Evolutionary conservation across 2,797 vertebrate genomes (phyloP).

Genomic region (Picus viridis): DNA sequence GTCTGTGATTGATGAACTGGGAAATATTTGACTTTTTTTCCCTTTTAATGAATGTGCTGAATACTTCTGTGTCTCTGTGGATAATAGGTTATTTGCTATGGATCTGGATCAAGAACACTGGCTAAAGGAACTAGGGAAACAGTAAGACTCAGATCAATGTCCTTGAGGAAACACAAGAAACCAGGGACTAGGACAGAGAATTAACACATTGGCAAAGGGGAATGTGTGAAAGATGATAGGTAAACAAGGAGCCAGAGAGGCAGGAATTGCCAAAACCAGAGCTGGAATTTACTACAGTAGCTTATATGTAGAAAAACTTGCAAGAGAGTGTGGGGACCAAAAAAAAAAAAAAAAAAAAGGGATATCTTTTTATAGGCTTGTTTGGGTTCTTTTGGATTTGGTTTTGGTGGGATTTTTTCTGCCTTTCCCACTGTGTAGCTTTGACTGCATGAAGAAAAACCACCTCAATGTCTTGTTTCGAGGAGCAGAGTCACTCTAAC

Average conservation of each 20-base stretch:
- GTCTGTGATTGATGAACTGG: conserved; percentile 26
- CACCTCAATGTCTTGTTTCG: neutral
- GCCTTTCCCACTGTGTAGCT: neutral
- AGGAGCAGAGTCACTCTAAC: neutral
- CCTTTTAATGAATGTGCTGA: neutral
- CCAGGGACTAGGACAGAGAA: conserved; percentile 6
- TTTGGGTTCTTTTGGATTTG: neutral
- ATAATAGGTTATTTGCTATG: conserved; percentile 58
- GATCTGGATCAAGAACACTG: conserved; percentile 39
- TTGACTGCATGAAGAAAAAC: neutral
- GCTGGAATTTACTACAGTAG: neutral
- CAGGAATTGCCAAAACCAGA: conserved; percentile 38
- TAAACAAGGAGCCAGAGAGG: conserved; percentile 33
- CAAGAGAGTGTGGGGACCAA: neutral
- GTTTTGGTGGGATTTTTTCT: neutral
- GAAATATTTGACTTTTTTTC: conserved; percentile 35
- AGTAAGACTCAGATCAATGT: conserved; percentile 18
- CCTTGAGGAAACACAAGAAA: conserved; percentile 49
- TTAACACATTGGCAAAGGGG: neutral
- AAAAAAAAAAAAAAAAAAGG: neutral
- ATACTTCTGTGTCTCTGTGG: conserved; percentile 27
- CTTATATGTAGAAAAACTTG: neutral
- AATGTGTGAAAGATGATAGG: conserved; percentile 49
- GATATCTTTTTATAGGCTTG: neutral
- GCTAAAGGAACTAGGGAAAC: conserved; percentile 2